Evolutionary conservation across 2,113 vertebrate genomes (phyloP).

Genomic region (Pelvicachromis taeniatus): DNA sequence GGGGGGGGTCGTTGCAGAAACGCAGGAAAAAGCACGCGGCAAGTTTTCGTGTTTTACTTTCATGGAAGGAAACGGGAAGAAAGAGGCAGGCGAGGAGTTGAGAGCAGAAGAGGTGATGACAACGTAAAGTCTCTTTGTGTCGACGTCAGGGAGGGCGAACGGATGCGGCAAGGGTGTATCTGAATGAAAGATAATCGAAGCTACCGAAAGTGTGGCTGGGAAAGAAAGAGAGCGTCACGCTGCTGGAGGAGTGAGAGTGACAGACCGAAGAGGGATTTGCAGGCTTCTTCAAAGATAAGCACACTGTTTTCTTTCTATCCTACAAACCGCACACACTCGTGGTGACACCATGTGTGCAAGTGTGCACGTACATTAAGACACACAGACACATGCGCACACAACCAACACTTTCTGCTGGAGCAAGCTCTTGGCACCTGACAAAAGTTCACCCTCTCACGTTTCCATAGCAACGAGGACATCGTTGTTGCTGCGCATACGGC

Average conservation of each 20-base stretch:
- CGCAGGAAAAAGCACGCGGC: neutral
- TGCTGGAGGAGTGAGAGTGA: slow-evolving; percentile 36
- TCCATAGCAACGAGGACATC: slow-evolving; percentile 56
- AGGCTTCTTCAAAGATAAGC: slow-evolving; percentile 43
- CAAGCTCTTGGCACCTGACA: slow-evolving; percentile 62
- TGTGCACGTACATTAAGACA: neutral
- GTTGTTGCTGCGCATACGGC: slow-evolving; percentile 39
- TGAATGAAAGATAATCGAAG: slow-evolving; percentile 17
- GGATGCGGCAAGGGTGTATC: neutral
- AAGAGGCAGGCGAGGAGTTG: neutral
- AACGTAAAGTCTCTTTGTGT: slow-evolving; percentile 2
- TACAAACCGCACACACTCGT: slow-evolving; percentile 5
- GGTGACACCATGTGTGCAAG: neutral
- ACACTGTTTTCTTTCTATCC: slow-evolving; percentile 41
- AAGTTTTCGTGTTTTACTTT: neutral
- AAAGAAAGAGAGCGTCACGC: neutral
- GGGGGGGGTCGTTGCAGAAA: no score
- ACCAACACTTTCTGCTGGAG: slow-evolving; percentile 32
- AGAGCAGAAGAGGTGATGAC: neutral
- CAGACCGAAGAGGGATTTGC: slow-evolving; percentile 48
- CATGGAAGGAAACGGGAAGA: neutral
- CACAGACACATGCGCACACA: neutral
- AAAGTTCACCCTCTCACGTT: slow-evolving; percentile 63
- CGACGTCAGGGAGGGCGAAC: neutral
- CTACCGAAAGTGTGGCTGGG: neutral